These are phyloP conservation scores for Sebastes matsubarae DNA, from an alignment of 2,797 vertebrate genomes.

Conservation along the genomic window DNA sequence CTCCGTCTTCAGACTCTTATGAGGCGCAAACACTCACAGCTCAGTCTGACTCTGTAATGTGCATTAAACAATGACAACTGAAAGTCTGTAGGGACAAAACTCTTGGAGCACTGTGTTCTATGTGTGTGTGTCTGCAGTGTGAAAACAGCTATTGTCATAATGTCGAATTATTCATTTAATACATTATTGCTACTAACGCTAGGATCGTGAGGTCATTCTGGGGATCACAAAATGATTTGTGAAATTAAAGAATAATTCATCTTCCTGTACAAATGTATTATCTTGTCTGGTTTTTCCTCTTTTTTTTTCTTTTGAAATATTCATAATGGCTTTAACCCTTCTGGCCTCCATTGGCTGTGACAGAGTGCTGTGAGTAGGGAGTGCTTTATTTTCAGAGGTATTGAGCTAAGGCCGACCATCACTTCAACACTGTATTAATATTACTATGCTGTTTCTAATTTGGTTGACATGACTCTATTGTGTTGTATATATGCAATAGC, in stretches of 20 bases:
- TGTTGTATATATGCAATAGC: background rate
- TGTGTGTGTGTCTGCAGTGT: background rate
- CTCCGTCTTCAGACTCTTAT: constrained; percentile 49
- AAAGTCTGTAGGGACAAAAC: constrained; percentile 34
- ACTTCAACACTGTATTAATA: background rate
- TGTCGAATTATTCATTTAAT: background rate
- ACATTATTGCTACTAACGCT: background rate
- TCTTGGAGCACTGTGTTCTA: background rate
- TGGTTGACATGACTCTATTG: background rate
- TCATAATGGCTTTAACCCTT: background rate
- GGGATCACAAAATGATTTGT: background rate
- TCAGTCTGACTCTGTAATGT: constrained; percentile 41
- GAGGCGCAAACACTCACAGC: constrained; percentile 42
- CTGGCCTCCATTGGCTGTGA: background rate
- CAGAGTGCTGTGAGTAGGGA: background rate
- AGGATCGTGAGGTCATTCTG: background rate
- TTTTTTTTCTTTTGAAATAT: background rate
- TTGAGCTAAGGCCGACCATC: background rate
- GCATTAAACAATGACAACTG: constrained; percentile 39
- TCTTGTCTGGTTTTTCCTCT: background rate
- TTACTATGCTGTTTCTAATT: background rate
- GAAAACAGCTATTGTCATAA: background rate
- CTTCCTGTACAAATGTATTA: background rate
- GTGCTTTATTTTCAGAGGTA: background rate
- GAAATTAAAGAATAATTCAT: background rate